These are phyloP conservation scores for Bubo blakistoni DNA, from an alignment of 2,113 vertebrate species.

Conservation along the genomic window DNA sequence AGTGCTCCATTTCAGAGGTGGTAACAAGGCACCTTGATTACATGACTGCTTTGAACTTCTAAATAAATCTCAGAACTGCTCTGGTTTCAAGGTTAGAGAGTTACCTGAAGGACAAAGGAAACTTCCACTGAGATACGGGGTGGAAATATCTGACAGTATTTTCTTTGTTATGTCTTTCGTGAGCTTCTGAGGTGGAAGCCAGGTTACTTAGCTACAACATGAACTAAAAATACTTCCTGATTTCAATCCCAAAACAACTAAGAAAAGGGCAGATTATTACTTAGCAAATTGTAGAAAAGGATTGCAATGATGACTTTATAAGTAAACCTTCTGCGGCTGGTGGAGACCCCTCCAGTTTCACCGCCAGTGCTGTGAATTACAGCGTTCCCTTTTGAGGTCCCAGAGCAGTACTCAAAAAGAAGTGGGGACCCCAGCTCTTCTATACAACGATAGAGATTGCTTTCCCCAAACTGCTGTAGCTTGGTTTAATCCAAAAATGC, in stretches of 20 bases:
- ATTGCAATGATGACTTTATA: accelerated
- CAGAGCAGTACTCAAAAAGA: background rate
- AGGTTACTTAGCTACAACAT: background rate
- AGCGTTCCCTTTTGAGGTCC: background rate
- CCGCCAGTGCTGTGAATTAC: background rate
- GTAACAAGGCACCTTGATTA: constrained; percentile 45
- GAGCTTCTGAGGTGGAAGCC: background rate
- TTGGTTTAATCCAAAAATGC: background rate
- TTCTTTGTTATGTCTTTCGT: background rate
- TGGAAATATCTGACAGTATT: background rate
- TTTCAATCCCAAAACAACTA: background rate
- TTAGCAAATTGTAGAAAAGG: background rate
- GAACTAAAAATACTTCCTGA: background rate
- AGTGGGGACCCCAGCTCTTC: background rate
- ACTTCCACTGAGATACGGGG: background rate
- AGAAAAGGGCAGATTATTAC: background rate
- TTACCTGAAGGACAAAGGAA: constrained; percentile 24
- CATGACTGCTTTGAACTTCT: constrained; percentile 11
- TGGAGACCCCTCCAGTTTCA: background rate
- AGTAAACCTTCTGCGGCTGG: background rate
- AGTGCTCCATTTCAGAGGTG: constrained; percentile 21
- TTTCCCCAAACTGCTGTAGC: background rate
- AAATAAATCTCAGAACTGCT: constrained; percentile 35
- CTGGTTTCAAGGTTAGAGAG: background rate
- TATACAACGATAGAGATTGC: background rate